phyloP scores from a whole-genome alignment of 1,140 invertebrate genomes.

The Myzus persicae region DNA sequence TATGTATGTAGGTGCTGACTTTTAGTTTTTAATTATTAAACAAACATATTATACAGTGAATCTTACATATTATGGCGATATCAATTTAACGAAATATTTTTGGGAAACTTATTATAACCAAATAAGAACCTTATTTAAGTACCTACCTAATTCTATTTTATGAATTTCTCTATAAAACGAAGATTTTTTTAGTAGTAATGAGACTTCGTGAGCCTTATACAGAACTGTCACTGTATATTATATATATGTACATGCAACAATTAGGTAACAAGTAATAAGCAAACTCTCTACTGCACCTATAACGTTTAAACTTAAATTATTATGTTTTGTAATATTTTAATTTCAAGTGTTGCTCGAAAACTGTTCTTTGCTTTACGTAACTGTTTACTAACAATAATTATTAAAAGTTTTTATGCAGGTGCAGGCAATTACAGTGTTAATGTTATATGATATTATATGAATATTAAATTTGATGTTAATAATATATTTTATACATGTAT shows the following conservation, averaged over 20 bases:
- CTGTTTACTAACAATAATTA: not conserved
- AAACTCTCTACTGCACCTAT: not conserved
- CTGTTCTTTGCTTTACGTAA: not conserved
- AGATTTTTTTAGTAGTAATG: not conserved
- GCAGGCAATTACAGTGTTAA: not conserved
- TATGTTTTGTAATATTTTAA: not conserved
- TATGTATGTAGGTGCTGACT: not conserved
- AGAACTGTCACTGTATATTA: too few species aligned
- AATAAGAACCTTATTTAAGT: not conserved
- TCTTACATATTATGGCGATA: too few species aligned
- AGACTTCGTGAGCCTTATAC: not conserved
- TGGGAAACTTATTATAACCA: not conserved
- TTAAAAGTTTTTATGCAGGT: not conserved
- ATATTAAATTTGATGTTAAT: not conserved
- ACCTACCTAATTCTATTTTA: not conserved
- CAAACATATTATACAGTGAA: not conserved
- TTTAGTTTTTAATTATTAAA: not conserved
- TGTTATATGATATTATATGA: not conserved
- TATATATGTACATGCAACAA: not conserved
- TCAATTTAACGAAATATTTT: not conserved
- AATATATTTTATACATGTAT: not conserved
- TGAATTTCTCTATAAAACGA: too few species aligned
- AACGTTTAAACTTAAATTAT: not conserved
- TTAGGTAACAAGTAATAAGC: not conserved
- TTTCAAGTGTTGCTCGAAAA: not conserved